These are phyloP conservation scores for Clanis bilineata DNA, from an alignment of 2,888 invertebrate genomes.

Conservation along the genomic window DNA sequence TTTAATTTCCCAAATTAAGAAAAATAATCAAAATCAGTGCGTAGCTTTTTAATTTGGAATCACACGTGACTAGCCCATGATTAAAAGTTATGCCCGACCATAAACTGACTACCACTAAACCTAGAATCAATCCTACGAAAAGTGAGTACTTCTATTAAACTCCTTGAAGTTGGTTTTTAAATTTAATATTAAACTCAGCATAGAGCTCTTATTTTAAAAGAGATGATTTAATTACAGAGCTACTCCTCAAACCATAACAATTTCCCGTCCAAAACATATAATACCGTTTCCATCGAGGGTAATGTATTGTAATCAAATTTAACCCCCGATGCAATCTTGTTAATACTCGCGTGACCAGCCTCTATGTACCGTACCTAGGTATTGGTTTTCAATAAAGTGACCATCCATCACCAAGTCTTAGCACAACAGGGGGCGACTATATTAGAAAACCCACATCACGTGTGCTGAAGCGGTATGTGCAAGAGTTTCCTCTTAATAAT, in stretches of 20 bases:
- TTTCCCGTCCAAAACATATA: constrained; percentile 9
- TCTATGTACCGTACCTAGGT: constrained; percentile 56
- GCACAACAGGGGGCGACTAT: constrained; percentile 73
- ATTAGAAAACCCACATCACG: constrained; percentile 78
- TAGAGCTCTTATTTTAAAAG: not conserved
- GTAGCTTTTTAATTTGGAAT: no score
- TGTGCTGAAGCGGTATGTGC: constrained; percentile 28
- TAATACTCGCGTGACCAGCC: constrained; percentile 66
- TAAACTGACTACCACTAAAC: no score
- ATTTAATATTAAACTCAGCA: no score
- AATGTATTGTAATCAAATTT: constrained; percentile 48
- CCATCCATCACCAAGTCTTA: constrained; percentile 76
- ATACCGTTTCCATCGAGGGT: not conserved
- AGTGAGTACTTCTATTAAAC: no score
- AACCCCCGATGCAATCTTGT: constrained; percentile 46
- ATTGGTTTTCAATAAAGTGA: constrained; percentile 78
- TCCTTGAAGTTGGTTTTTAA: no score
- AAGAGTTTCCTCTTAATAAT: not conserved
- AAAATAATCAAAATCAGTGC: no score
- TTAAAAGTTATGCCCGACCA: no score
- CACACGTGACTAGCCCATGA: no score
- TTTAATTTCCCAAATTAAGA: no score
- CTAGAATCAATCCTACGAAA: no score
- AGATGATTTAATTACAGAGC: not conserved
- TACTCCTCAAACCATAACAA: not conserved